Conservation (phyloP, 2,797 vertebrate genomes). For the Chrysocyon brachyurus region DNA sequence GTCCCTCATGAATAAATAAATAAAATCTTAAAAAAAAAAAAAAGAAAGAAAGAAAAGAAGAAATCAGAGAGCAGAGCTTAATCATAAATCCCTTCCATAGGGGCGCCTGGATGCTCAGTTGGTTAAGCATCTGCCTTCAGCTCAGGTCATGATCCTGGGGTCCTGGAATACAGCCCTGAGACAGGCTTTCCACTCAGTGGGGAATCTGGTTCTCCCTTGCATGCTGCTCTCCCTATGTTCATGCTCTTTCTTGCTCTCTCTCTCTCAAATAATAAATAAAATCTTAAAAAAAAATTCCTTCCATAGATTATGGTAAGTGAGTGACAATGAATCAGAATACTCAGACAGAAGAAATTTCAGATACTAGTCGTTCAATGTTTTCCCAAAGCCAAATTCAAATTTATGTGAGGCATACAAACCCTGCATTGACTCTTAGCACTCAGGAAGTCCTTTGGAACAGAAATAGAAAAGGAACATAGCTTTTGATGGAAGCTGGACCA, state of each 20-base stretch:
- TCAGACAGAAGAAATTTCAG: background rate
- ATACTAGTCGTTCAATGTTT: background rate
- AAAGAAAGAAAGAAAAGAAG: too few species aligned
- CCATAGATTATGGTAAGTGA: background rate
- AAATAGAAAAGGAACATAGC: background rate
- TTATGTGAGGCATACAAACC: background rate
- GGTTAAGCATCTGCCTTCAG: background rate
- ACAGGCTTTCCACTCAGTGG: too few species aligned
- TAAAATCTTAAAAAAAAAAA: too few species aligned
- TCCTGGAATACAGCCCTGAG: too few species aligned
- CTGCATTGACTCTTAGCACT: background rate
- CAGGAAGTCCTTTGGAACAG: conserved; percentile 16
- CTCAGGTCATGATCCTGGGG: too few species aligned
- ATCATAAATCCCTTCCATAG: background rate
- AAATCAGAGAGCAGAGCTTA: background rate
- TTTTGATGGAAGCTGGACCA: background rate
- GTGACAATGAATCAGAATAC: background rate
- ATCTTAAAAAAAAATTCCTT: background rate
- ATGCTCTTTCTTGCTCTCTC: background rate
- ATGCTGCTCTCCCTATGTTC: background rate
- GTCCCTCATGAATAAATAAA: too few species aligned
- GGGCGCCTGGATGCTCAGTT: background rate
- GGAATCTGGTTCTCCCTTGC: too few species aligned
- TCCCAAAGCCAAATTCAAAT: background rate
- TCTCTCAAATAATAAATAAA: background rate